A percentile compares a stretch with the other conserved stretches of the same genome.
Evolutionary conservation across 1,140 invertebrate genomes (phyloP).

Genomic region (Akabosia matsudoensis): DNA sequence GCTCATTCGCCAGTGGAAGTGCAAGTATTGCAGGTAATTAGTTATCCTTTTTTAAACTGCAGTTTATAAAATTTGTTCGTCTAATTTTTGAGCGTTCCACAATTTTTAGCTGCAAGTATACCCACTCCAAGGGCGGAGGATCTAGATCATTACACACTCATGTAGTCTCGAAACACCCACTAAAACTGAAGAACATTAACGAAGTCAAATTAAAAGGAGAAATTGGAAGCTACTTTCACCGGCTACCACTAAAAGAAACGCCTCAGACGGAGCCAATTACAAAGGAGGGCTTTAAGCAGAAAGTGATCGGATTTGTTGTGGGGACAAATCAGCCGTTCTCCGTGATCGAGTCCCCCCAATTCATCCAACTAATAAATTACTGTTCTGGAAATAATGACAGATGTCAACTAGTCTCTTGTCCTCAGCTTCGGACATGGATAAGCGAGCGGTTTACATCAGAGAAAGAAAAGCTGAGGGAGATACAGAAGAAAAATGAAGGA

Average conservation of each 20-base stretch:
- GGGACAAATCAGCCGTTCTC: slow-evolving; percentile 18
- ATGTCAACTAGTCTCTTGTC: not conserved
- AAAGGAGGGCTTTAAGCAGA: not conserved
- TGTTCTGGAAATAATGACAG: not conserved
- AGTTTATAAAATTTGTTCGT: not conserved
- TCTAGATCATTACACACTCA: not conserved
- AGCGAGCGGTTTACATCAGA: not conserved
- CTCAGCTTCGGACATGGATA: not conserved
- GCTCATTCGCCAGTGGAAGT: not conserved
- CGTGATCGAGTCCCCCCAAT: not conserved
- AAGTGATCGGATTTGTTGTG: slow-evolving; percentile 5
- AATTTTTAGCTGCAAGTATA: not conserved
- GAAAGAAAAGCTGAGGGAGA: not conserved
- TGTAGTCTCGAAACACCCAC: not conserved
- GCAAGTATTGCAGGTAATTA: not conserved
- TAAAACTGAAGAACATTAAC: not conserved
- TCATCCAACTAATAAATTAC: not conserved
- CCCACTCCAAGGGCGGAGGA: not conserved
- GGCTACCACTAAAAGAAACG: not conserved
- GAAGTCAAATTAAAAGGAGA: not conserved
- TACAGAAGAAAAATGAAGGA: not conserved
- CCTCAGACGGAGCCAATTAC: not conserved
- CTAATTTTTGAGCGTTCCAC: not conserved
- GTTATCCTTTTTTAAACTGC: not conserved
- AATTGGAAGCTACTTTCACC: not conserved